Evolutionary conservation across 2,113 vertebrate species (phyloP), one percentile per base, ranked within the genome.

Genomic region (Sturnus vulgaris): DNA sequence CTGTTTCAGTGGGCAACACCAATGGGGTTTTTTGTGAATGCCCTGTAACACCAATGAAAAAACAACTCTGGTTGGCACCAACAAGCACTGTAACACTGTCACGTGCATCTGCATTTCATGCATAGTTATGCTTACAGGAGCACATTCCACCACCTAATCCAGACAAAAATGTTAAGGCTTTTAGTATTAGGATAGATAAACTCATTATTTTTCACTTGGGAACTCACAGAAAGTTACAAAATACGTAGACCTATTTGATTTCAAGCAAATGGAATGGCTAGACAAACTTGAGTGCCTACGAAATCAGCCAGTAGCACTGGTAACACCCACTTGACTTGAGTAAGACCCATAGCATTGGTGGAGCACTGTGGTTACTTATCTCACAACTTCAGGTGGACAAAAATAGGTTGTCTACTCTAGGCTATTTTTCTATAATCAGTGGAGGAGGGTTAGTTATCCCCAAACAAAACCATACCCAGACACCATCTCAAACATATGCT

Each of bases 81-180:
- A 17, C 9, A 40, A 84, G n/a, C 53, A 10, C 53, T 55, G 18
- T 73, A 65, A 46, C 39, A 17, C 14, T 25, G 68, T 82, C 81
- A 91, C 83, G 18, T 57, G 83, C 55, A 75, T 53, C 53, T 81
- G 61, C 75, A 27, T 68, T 69, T 95, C 49, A 68, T 57, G 65
- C 89, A 85, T 61, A 95, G 63, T 63, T 90, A 33, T 76, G 59
- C 84, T 77, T 84, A 69, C 40, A 61, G 60, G 19, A 89, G 59
- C 37, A 76, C 73, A 92, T 95, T 87, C 92, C 86, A 79, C 20
- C n/a, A 75, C 37, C 40, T 80, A 89, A 90, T 94, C 87, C 84
- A 82, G 61, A 39, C 14, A 95, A 80, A 95, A 95, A 90, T 70
- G 61, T 82, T 93, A 86, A 71, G 31, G 23, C 23, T 79, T 95